Evolutionary conservation across 2,888 invertebrate species (phyloP).

Genomic region (Boloria euphrosyne): DNA sequence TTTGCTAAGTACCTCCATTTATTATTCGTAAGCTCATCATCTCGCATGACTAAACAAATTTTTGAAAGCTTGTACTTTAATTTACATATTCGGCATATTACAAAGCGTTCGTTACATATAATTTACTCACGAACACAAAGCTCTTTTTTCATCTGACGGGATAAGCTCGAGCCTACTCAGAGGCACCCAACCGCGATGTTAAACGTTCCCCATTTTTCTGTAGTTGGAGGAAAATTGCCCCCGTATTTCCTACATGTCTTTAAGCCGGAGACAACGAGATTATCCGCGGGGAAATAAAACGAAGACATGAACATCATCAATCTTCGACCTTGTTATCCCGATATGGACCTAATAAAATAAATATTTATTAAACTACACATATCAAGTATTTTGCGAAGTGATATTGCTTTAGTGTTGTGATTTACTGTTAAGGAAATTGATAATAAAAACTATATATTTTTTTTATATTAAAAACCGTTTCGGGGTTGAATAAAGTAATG

Average conservation of each 20-base stretch:
- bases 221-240: slow-evolving; percentile 78
- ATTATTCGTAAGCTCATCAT: background rate
- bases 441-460: too few relatives aligned
- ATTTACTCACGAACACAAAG: slow-evolving; percentile 14
- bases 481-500: too few relatives aligned
- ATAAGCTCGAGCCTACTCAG: slow-evolving; percentile 48
- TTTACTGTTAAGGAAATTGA: too few relatives aligned
- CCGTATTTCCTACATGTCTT: slow-evolving; percentile 79
- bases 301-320: slow-evolving; percentile 75
- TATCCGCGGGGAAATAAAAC: slow-evolving; percentile 78
- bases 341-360: slow-evolving; percentile 40
- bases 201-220: slow-evolving; percentile 78
- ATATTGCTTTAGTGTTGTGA: too few relatives aligned
- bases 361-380: slow-evolving; percentile 8
- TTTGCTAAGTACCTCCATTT: background rate
- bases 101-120: slow-evolving; percentile 19
- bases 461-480: too few relatives aligned
- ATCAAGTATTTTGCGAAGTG: slow-evolving; percentile 5
- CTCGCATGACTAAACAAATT: slow-evolving; percentile 4
- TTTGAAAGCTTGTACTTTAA: slow-evolving; percentile 10
- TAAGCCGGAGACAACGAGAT: slow-evolving; percentile 80
- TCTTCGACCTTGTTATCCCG: slow-evolving; percentile 51
- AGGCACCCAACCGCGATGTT: slow-evolving; percentile 67
- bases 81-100: slow-evolving; percentile 23
- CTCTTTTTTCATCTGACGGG: slow-evolving; percentile 39